These are phyloP conservation scores for Heliothis peltigera DNA, from an alignment of 2,888 invertebrate genomes.

Conservation along the genomic window DNA sequence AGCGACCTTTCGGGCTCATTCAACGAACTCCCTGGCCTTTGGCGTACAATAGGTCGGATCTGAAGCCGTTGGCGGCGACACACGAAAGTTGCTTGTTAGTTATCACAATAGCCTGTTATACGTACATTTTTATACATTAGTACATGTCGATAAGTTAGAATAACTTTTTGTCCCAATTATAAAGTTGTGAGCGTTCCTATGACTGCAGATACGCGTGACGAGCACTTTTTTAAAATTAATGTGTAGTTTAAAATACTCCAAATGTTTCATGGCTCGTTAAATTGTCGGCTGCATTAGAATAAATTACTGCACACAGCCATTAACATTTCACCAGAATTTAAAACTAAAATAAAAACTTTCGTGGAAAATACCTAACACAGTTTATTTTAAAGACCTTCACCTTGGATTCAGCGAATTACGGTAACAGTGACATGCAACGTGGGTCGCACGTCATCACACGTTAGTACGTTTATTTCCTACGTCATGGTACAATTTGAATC, in stretches of 20 bases:
- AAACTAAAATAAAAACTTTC: slow-evolving; percentile 24
- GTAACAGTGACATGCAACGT: slow-evolving; percentile 43
- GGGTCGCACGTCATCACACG: slow-evolving; percentile 11
- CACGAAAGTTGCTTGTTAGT: slow-evolving; percentile 68
- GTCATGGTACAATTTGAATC: slow-evolving; percentile 7
- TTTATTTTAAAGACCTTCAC: slow-evolving; percentile 50
- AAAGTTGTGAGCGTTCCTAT: not conserved
- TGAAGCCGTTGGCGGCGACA: slow-evolving; percentile 67
- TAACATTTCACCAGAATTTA: slow-evolving; percentile 28
- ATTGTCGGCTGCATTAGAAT: slow-evolving; percentile 1
- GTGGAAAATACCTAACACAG: slow-evolving; percentile 37
- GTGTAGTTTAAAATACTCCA: slow-evolving; percentile 1
- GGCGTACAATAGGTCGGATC: slow-evolving; percentile 76
- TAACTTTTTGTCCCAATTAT: slow-evolving; percentile 33
- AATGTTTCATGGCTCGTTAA: not conserved
- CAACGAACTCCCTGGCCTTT: slow-evolving; percentile 81
- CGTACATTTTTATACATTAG: not conserved
- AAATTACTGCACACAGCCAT: slow-evolving; percentile 1
- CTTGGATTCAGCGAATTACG: slow-evolving; percentile 39
- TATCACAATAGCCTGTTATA: slow-evolving; percentile 56
- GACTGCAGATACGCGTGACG: not conserved
- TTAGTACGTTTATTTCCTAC: slow-evolving; percentile 12
- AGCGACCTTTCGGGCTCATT: slow-evolving; percentile 80
- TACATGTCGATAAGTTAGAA: slow-evolving; percentile 21
- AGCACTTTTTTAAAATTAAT: not conserved